phyloP scores from a whole-genome alignment of 2,113 vertebrate genomes.

The Salvelinus fontinalis region DNA sequence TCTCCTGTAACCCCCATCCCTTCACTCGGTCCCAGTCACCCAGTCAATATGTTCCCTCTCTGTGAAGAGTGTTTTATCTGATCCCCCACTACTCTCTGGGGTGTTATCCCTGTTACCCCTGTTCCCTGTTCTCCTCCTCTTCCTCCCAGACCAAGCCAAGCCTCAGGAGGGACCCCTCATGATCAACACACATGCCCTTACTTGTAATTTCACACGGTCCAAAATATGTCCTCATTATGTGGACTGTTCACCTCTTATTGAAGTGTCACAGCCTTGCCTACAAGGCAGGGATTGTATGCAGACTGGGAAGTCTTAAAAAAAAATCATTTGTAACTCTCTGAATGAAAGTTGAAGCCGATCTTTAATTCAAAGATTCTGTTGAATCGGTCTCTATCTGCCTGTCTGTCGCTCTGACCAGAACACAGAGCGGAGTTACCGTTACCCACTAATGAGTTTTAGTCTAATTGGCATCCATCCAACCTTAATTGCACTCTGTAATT shows the following conservation, averaged over 20 bases:
- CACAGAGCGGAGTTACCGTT: constrained; percentile 27
- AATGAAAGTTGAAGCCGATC: too few species aligned
- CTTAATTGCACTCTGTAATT: constrained; percentile 87
- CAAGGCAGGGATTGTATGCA: too few species aligned
- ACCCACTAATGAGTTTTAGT: constrained; percentile 27
- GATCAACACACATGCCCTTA: not conserved
- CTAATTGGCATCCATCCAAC: constrained; percentile 70
- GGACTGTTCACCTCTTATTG: too few species aligned
- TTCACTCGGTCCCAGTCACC: constrained; percentile 19
- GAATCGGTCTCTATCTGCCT: too few species aligned
- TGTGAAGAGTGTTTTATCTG: constrained; percentile 19
- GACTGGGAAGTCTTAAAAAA: too few species aligned
- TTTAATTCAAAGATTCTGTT: too few species aligned
- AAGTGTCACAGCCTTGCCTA: too few species aligned
- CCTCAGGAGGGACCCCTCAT: constrained; percentile 1
- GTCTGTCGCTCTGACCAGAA: not conserved
- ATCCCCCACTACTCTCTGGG: constrained; percentile 23
- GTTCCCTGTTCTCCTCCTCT: not conserved
- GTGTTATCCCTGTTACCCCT: not conserved
- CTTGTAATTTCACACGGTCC: not conserved
- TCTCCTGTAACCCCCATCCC: constrained; percentile 7
- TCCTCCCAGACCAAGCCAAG: constrained; percentile 31
- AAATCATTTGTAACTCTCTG: too few species aligned
- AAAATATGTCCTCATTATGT: not conserved
- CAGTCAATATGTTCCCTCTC: constrained; percentile 22